Percentiles rank a stretch among this genome's conserved stretches.
phyloP scores from a whole-genome alignment of 2,113 vertebrate species.

The Hypanus sabinus region DNA sequence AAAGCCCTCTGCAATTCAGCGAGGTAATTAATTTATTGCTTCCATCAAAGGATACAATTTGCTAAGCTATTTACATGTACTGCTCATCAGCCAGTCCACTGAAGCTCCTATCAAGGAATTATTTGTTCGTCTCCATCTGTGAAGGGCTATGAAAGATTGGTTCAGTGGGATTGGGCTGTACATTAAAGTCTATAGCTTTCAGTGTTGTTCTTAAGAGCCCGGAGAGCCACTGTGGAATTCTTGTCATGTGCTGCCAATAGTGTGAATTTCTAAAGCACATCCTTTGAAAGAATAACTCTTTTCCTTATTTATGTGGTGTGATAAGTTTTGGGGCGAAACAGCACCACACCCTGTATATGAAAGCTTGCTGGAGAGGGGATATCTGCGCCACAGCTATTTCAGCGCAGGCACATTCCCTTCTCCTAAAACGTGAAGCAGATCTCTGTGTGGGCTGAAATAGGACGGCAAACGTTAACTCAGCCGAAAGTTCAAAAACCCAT shows the following conservation, averaged over 20 bases:
- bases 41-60: conserved; percentile 37
- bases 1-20: conserved; percentile 33
- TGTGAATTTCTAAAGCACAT: conserved; percentile 28
- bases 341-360: neutral
- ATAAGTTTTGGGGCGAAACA: conserved; percentile 14
- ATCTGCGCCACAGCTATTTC: neutral
- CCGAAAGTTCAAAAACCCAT: neutral
- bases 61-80: conserved; percentile 34
- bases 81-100: conserved; percentile 31
- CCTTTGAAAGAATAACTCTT: conserved; percentile 26
- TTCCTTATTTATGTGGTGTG: conserved; percentile 27
- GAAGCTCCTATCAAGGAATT: conserved; percentile 33
- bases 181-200: conserved; percentile 18
- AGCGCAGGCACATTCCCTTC: neutral
- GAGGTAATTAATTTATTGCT: conserved; percentile 37
- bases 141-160: conserved; percentile 26
- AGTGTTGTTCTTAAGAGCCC: conserved; percentile 21
- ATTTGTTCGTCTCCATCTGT: conserved; percentile 36
- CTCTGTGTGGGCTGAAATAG: neutral
- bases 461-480: neutral
- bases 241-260: conserved; percentile 26
- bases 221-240: conserved; percentile 27
- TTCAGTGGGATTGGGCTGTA: neutral
- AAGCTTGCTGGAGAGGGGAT: neutral
- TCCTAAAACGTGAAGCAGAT: neutral